Evolutionary conservation across 2,113 vertebrate genomes (phyloP).

Genomic region (Cyanoderma ruficeps): DNA sequence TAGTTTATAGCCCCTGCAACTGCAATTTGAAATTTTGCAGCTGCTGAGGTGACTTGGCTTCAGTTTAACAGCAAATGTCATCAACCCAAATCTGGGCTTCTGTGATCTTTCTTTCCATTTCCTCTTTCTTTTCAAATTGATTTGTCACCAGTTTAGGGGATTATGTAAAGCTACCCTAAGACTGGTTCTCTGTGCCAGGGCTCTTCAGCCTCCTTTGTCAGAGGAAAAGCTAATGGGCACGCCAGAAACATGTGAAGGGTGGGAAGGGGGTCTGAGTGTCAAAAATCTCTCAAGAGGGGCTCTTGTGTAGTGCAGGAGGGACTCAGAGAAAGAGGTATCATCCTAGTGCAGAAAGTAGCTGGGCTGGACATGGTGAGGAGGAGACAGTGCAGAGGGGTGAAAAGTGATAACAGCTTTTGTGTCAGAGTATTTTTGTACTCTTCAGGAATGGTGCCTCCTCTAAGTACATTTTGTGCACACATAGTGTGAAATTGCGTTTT

Average conservation of each 20-base stretch:
- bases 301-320: background rate
- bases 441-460: background rate
- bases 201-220: background rate
- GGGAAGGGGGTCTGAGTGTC: background rate
- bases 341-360: background rate
- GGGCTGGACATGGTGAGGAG: accelerated
- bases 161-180: background rate
- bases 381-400: background rate
- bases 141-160: background rate
- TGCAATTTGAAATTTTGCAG: slow-evolving; percentile 31
- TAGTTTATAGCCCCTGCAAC: slow-evolving; percentile 1
- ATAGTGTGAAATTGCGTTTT: background rate
- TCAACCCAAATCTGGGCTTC: background rate
- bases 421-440: background rate
- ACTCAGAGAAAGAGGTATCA: background rate
- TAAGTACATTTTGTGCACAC: background rate
- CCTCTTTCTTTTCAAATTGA: background rate
- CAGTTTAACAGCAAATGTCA: background rate
- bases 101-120: background rate
- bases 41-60: slow-evolving; percentile 10
- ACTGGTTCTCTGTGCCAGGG: background rate
- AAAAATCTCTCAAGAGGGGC: background rate
- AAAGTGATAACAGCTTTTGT: background rate
- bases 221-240: background rate
- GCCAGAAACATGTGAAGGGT: background rate